Base-by-base conservation (phyloP, 2,113 vertebrate genomes). In the Hemiprocne comata region DNA sequence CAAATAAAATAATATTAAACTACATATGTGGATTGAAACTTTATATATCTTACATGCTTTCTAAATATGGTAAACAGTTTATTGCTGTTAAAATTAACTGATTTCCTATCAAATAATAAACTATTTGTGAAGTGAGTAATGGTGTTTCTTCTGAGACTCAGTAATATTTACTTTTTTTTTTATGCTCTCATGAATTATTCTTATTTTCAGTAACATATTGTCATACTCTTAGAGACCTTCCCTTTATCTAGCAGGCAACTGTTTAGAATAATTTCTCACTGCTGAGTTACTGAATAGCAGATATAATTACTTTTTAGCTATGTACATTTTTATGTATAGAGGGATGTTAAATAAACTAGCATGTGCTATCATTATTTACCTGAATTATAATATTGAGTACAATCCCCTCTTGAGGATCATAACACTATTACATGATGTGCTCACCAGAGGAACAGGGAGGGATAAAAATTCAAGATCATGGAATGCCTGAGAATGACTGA, bases 391-490 rank as follows among this genome's bases (percentile, higher is more conserved):
- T 66, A 38, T 73, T 11, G 57, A 10, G 9, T 65, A 10, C 20
- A 6, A 61, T 54, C 16, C 9, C 4, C 7, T 66, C 12, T 69
- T 26, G 57, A 36, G 58, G 58, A 44, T 64, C 13, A 12, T 29
- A 67, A 40, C 23, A 11, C 8, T n/a, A 4, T 33, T 62, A 34
- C 0, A 0, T 44, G 50, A 21, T 0, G 0, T 46, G 33, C 2
- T 79, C 13, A 53, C 83, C 31, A 54, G 53, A 67, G 34, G 13
- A 72, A 40, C 10, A 54, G 31, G 16, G n/a, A 29, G 48, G 78
- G 38, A n/a, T 12, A 72, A 74, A 57, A 51, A 20, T n/a, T 13
- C 2, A 67, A 42, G 5, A 34, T 62, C 31, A 50, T 54, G 53
- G 15, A 71, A n/a, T 20, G 21, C 11, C 53, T 67, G 34, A 72